These are phyloP conservation scores for Cavia porcellus DNA, from an alignment of 2,113 vertebrate species.

Conservation along the genomic window DNA sequence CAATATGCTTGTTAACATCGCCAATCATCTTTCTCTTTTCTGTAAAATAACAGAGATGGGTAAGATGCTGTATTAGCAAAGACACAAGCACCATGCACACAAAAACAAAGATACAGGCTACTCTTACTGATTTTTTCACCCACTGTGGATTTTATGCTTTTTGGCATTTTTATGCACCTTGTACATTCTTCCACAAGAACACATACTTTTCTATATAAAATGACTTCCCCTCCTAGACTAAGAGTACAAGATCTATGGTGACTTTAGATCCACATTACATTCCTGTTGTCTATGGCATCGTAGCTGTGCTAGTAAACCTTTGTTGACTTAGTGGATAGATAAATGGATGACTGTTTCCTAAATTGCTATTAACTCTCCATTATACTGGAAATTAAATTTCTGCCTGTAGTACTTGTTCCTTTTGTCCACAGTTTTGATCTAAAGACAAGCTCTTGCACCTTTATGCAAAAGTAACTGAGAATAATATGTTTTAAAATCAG, in stretches of 20 bases:
- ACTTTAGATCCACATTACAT: not conserved
- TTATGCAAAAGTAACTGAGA: conserved; percentile 10
- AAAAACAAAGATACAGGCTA: not conserved
- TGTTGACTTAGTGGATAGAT: not conserved
- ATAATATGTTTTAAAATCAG: not conserved
- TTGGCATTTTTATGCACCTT: not conserved
- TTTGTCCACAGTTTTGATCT: not conserved
- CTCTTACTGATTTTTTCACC: not conserved
- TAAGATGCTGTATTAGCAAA: not conserved
- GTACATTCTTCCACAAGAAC: not conserved
- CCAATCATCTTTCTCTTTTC: not conserved
- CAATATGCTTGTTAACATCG: not conserved
- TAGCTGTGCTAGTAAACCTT: not conserved
- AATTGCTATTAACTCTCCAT: not conserved
- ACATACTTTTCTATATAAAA: not conserved
- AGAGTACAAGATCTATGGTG: not conserved
- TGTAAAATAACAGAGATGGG: not conserved
- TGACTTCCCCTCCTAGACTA: not conserved
- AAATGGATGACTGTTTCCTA: not conserved
- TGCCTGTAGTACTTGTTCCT: not conserved
- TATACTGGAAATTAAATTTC: conserved; percentile 41
- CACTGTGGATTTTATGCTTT: not conserved
- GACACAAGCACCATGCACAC: rapidly evolving
- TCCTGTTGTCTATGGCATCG: not conserved
- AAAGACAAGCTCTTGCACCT: not conserved